Base-by-base conservation (phyloP, 1,140 invertebrate genomes). In the Aphaenogaster floridana region DNA sequence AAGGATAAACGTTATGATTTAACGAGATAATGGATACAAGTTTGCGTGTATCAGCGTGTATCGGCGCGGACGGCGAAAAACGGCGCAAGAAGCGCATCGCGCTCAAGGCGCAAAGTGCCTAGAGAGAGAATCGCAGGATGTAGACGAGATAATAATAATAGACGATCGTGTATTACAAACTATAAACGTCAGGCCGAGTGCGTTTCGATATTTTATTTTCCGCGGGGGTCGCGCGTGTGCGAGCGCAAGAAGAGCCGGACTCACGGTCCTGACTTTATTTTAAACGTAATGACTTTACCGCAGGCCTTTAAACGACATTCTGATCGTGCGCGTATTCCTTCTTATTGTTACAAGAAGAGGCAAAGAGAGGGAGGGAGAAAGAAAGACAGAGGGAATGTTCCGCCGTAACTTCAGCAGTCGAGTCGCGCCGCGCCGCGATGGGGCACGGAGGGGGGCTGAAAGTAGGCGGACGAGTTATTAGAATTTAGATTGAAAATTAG, bases 131-230 rank as follows among this genome's bases (percentile, higher is more conserved):
- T 84, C 90, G 78, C 80, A 66, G 83, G 72, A 91, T 81, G 83
- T 87, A 88, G 87, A 91, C 87, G 90, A 91, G 89, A 91, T 91
- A 91, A 91, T 91, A 91, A 91, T 91, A 91, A 91, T 91, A 89
- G 90, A 91, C 83, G 89, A 91, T 91, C 89, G 72, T 91, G 89
- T 91, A 91, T 91, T 91, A 91, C 90, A 91, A 91, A 90, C 89
- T 76, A 91, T 91, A 91, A 91, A 91, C 87, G 90, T 91, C 90
- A 87, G 87, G 5, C 45, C 71, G 78, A 88, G 45, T 54, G 52
- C 64, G 81, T 88, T 42, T 45, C 80, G 66, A 61, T 78, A 71
- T 89, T 90, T 90, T 88, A 91, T 91, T 88, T 90, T 86, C 66
- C 78, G 89, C 87, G 87, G 74, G 28, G 89, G 86, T 88, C 89